Evolutionary conservation across 2,113 vertebrate genomes (phyloP), one percentile per base, ranked within the genome.

Genomic region (Chaetorhynchus papuensis): DNA sequence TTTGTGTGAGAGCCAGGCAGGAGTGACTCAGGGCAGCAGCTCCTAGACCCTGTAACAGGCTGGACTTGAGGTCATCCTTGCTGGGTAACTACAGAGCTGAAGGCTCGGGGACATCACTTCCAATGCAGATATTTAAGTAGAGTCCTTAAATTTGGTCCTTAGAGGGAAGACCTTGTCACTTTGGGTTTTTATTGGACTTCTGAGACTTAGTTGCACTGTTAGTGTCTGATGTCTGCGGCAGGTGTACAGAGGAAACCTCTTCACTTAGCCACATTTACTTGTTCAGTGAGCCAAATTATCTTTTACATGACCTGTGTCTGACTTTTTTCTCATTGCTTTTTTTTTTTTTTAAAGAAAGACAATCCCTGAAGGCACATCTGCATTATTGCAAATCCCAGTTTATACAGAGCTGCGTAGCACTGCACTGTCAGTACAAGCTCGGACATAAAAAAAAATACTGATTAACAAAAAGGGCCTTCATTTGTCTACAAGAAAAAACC

Each of bases 321-420:
- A 35, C 23, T 53, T 87, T 52, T 53, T 66, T 69, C 44, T 78
- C 42, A 41, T 66, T 52, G 41, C 37, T 56, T 52, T 3, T 35
- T 61, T 49, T 65, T 83, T 57, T 31, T 75, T 90, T 41, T 37
- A 27, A 66, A 35, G 83, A 72, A 37, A 56, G 71, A 56, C 31
- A 64, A 19, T 35, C 24, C 33, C 52, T 59, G 6, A 69, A 81
- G 65, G 31, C 6, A 2, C 35, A 59, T 88, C 53, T 26, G 49
- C 37, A 16, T 33, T 52, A 44, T 50, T 61, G 22, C 65, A 90
- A 84, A 63, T 19, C 54, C 42, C 28, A 3, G 1, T 49, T 83
- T 52, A 41, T 54, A 52, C 71, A 49, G 45, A 31, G 11, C 44
- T 3, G 2, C 0, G 0, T 35, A 78, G n/a, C 53, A 16, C 63